Evolutionary conservation across 2,888 invertebrate species (phyloP).

Genomic region (Trichogramma evanescens): DNA sequence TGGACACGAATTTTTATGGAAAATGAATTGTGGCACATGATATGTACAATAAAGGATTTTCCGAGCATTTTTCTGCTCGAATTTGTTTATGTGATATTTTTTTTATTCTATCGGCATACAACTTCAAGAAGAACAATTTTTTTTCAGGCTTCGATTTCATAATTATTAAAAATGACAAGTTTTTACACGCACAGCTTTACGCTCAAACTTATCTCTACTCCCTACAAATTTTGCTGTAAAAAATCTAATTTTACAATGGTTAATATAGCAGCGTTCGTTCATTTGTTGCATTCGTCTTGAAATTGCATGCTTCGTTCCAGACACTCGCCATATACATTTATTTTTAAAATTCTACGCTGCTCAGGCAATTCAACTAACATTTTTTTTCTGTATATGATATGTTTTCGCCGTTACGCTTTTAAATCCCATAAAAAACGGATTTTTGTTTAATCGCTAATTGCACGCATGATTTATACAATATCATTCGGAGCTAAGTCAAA

Average conservation of each 20-base stretch:
- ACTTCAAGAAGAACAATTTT: slow-evolving; percentile 7
- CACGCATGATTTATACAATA: slow-evolving; percentile 26
- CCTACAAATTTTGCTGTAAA: no score
- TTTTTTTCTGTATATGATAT: slow-evolving; percentile 40
- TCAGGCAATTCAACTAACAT: slow-evolving; percentile 45
- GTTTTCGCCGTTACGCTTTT: slow-evolving; percentile 42
- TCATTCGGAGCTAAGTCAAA: not conserved
- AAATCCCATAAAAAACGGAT: slow-evolving; percentile 36
- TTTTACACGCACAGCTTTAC: no score
- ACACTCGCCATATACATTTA: slow-evolving; percentile 22
- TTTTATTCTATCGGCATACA: slow-evolving; percentile 13
- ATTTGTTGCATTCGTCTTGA: slow-evolving; percentile 26
- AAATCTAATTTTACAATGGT: no score
- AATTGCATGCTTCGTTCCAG: slow-evolving; percentile 37
- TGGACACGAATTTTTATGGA: slow-evolving; percentile 45
- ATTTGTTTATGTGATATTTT: slow-evolving; percentile 12
- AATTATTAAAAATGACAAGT: no score
- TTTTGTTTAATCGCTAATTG: slow-evolving; percentile 33
- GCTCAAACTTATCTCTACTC: no score
- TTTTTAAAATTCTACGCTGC: slow-evolving; percentile 41
- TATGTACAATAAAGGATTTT: slow-evolving; percentile 43
- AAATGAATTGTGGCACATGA: slow-evolving; percentile 48
- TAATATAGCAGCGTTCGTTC: not conserved
- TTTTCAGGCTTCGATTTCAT: not conserved
- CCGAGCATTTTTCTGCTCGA: slow-evolving; percentile 25